Base-by-base conservation (phyloP, 2,113 vertebrate genomes). In the Pelecanoides urinatrix region DNA sequence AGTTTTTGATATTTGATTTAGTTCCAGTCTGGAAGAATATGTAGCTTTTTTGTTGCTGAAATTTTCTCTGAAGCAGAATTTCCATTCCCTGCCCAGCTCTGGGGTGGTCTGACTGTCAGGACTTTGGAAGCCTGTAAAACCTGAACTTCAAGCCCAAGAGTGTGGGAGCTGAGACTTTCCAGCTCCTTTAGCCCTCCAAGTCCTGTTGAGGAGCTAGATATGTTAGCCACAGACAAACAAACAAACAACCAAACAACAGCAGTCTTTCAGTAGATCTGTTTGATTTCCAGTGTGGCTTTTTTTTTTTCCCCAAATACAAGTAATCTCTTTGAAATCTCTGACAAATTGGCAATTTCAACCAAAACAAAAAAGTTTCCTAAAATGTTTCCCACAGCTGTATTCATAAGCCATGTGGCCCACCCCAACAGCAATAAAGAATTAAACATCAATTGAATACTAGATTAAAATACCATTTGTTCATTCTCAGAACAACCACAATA, bases 101-200 rank as follows among this genome's bases (percentile, higher is more conserved):
- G 76, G 94, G 96, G 96, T 96, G 96, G 97, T 97, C 96, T 95
- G 86, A 83, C 79, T 92, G 85, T 90, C 73, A 78, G 68, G 65
- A 34, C 61, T 93, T 90, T 92, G 83, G 68, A 94, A 93, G 71
- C 49, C 67, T 92, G 42, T 82, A 50, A 90, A 93, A 88, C 50
- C 63, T 56, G 55, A 88, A 55, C 82, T 90, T 63, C 72, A 83
- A 77, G 76, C 19, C 66, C 74, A 88, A 26, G 16, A 87, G 56
- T 75, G 78, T 72, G 78, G 71, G 67, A 93, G 88, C 52, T 74
- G 75, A 96, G 78, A 66, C 71, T 86, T 55, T 66, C 72, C 96
- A 97, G 78, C 50, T 77, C 50, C 72, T 90, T 88, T 40, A 81
- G n/a, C 61, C 68, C 82, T 84, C 40, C 61, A 77, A 58, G 58